Evolutionary conservation across 2,797 vertebrate genomes (phyloP).

Genomic region (Podargus strigoides): DNA sequence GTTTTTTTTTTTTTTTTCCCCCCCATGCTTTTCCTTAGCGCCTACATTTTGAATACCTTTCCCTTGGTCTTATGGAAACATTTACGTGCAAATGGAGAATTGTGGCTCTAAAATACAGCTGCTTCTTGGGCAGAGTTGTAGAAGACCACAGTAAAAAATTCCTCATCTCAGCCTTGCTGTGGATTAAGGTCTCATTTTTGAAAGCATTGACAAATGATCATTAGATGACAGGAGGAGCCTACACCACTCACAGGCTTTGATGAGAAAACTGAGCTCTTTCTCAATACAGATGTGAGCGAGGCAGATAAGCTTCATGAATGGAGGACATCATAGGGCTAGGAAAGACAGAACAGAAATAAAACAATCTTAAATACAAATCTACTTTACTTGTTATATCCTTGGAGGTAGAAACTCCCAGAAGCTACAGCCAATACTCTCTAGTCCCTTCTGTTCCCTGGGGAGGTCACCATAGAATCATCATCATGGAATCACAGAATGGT

Average conservation of each 20-base stretch:
- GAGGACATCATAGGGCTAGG: background rate
- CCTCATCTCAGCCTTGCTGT: background rate
- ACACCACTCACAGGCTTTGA: background rate
- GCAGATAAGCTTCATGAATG: background rate
- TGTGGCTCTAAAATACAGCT: background rate
- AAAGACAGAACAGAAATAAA: background rate
- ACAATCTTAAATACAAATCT: background rate
- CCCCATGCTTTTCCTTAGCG: background rate
- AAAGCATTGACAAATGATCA: background rate
- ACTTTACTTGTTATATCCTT: too few relatives aligned
- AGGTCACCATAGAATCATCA: too few relatives aligned
- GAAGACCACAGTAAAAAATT: background rate
- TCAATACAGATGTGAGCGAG: accelerated
- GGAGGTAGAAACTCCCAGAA: background rate
- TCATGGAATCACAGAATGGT: too few relatives aligned
- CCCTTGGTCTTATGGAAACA: background rate
- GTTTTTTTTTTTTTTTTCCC: too few relatives aligned
- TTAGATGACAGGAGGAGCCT: background rate
- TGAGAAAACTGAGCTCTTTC: background rate
- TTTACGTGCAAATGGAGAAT: background rate
- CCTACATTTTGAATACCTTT: background rate
- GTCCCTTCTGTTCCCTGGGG: background rate
- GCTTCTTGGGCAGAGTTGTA: background rate
- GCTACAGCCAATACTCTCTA: background rate
- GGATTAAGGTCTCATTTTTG: background rate